Conservation (phyloP, 2,113 vertebrate genomes). For the Acinonyx jubatus region DNA sequence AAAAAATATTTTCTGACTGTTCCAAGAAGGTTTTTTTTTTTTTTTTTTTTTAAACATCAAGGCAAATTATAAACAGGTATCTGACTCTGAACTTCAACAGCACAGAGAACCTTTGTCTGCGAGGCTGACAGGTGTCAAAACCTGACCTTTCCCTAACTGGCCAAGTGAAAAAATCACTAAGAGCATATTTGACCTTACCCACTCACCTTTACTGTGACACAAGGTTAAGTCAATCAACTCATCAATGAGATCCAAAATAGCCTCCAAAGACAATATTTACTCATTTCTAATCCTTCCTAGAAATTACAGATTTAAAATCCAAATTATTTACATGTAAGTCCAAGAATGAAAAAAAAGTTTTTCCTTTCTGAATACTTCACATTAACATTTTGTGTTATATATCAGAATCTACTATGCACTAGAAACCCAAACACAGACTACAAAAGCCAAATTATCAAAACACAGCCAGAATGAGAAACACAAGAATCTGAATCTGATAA, state of each 20-base stretch:
- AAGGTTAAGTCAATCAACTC: conserved; percentile 39
- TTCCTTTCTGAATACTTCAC: conserved; percentile 9
- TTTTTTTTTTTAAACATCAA: neutral
- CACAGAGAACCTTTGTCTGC: neutral
- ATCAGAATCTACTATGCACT: neutral
- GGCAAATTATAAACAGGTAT: neutral
- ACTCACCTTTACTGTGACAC: neutral
- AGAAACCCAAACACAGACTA: neutral
- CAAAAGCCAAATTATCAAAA: neutral
- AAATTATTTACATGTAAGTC: neutral
- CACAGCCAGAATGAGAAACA: neutral
- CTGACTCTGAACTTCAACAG: neutral
- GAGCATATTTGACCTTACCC: conserved; percentile 19
- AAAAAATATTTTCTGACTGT: conserved; percentile 6
- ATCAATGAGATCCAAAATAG: neutral
- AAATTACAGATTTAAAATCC: conserved; percentile 42
- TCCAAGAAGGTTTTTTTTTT: neutral
- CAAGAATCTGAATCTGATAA: neutral
- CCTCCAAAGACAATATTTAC: neutral
- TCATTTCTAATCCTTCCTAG: neutral
- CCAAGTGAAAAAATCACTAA: conserved; percentile 24
- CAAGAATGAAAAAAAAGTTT: neutral
- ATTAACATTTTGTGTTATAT: neutral
- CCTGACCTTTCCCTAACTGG: conserved; percentile 58
- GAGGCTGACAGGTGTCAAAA: neutral